phyloP scores from a whole-genome alignment of 2,113 vertebrate genomes.

The Picathartes gymnocephalus region DNA sequence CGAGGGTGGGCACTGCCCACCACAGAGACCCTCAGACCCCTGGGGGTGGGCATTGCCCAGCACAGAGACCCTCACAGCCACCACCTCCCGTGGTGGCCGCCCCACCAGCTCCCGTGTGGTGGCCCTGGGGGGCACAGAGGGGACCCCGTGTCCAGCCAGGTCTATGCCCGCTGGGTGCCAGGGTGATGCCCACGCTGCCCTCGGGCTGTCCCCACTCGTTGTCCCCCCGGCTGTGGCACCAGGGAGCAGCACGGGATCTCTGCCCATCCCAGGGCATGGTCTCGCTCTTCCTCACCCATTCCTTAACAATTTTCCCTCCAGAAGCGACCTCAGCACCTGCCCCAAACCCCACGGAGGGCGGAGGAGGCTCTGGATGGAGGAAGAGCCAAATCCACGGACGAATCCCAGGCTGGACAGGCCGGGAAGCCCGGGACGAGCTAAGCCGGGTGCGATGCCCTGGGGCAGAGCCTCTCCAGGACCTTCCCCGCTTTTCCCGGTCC shows the following conservation, averaged over 20 bases:
- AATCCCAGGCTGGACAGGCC: not conserved
- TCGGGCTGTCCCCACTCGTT: not conserved
- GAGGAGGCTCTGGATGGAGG: rapidly evolving
- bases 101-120: rapidly evolving
- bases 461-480: not conserved
- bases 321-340: not conserved
- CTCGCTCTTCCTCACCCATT: not conserved
- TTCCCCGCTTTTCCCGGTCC: not conserved
- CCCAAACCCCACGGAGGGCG: not conserved
- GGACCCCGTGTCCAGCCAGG: not conserved
- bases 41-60: not conserved
- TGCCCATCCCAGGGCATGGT: rapidly evolving
- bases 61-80: not conserved
- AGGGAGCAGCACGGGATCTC: not conserved
- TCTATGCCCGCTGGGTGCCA: not conserved
- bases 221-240: not conserved
- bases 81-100: rapidly evolving
- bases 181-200: not conserved
- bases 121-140: not conserved
- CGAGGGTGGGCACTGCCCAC: rapidly evolving
- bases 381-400: rapidly evolving
- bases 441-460: rapidly evolving
- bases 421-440: not conserved
- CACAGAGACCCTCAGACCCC: not conserved
- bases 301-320: not conserved